Percentiles rank a stretch among this genome's conserved stretches.
These are phyloP conservation scores for Hesperophylax magnus DNA, from an alignment of 1,140 invertebrate species.

Conservation along the genomic window DNA sequence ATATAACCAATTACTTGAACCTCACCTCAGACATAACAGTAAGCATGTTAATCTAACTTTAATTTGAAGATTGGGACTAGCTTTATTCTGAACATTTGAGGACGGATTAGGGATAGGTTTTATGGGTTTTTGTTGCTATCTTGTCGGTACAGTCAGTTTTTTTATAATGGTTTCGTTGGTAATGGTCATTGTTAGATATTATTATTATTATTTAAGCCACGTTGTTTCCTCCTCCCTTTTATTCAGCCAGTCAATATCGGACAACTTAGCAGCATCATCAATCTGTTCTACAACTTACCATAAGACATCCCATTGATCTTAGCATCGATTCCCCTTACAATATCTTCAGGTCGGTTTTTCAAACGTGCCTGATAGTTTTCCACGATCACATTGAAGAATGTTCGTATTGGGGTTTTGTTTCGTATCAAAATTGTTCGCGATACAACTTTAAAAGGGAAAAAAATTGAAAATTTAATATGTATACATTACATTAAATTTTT, in stretches of 20 bases:
- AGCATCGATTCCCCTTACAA: slow-evolving; percentile 2
- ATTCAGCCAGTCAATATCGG: too few species aligned
- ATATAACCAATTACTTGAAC: neutral
- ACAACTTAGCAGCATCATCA: too few species aligned
- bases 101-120: too few species aligned
- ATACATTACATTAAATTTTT: neutral
- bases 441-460: neutral
- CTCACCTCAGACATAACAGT: too few species aligned
- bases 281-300: neutral
- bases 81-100: too few species aligned
- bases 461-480: neutral
- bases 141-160: too few species aligned
- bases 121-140: neutral
- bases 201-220: too few species aligned
- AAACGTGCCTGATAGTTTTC: neutral
- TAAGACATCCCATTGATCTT: slow-evolving; percentile 2
- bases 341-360: slow-evolving; percentile 8
- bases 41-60: too few species aligned
- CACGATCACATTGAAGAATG: neutral
- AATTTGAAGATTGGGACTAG: too few species aligned
- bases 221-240: too few species aligned
- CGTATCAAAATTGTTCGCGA: slow-evolving; percentile 11
- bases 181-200: too few species aligned
- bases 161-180: too few species aligned
- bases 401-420: slow-evolving; percentile 13